Evolutionary conservation across 2,888 invertebrate genomes (phyloP).

Genomic region (Acleris literana): DNA sequence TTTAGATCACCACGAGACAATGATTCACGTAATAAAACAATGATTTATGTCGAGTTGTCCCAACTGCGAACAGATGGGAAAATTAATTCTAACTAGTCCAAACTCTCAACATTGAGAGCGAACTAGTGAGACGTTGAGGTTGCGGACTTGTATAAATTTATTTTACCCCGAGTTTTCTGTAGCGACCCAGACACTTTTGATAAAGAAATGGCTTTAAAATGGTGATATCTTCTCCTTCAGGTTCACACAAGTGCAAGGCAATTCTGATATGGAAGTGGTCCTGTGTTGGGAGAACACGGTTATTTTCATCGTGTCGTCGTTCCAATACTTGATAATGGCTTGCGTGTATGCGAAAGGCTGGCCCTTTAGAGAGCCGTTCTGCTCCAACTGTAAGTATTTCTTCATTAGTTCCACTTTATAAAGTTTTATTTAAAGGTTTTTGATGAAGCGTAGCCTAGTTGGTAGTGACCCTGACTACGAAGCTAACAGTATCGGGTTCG

Average conservation of each 20-base stretch:
- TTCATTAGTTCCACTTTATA: not conserved
- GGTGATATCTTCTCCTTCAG: slow-evolving; percentile 50
- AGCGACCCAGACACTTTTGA: not conserved
- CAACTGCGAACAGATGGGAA: too few relatives aligned
- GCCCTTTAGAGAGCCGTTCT: slow-evolving; percentile 88
- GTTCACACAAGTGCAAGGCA: slow-evolving; percentile 72
- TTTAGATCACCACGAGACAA: too few relatives aligned
- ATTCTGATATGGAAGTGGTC: slow-evolving; percentile 80
- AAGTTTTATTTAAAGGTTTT: not conserved
- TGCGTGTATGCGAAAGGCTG: slow-evolving; percentile 91
- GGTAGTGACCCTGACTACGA: too few relatives aligned
- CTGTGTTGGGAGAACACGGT: slow-evolving; percentile 92
- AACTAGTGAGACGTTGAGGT: too few relatives aligned
- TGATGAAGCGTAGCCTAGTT: not conserved
- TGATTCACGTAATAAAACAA: too few relatives aligned
- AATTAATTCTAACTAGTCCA: too few relatives aligned
- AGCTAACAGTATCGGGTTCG: too few relatives aligned
- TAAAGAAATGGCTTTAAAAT: too few relatives aligned
- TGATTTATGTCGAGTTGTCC: too few relatives aligned
- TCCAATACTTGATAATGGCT: slow-evolving; percentile 91
- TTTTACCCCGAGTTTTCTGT: not conserved
- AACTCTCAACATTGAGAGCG: too few relatives aligned
- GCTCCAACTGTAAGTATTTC: slow-evolving; percentile 82
- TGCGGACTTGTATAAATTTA: too few relatives aligned
- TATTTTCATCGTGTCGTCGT: slow-evolving; percentile 89